phyloP scores from a whole-genome alignment of 1,140 invertebrate genomes.

The Rhagoletis zephyria region DNA sequence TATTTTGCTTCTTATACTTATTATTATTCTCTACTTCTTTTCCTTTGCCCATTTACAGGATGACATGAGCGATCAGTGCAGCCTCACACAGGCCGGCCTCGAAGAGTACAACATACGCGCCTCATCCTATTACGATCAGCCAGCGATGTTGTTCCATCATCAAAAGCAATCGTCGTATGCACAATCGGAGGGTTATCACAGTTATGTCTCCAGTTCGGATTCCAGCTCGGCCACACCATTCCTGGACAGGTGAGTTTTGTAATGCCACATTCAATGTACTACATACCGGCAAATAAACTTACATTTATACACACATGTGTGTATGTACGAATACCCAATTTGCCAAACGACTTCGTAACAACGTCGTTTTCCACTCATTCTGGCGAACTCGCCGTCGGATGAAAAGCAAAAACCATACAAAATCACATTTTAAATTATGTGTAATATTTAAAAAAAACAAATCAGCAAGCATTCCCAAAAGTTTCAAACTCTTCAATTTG shows the following conservation, averaged over 20 bases:
- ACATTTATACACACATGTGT: neutral
- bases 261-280: neutral
- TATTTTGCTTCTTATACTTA: neutral
- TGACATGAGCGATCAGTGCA: constrained; percentile 67
- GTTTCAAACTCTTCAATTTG: too few species aligned
- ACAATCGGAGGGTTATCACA: constrained; percentile 87
- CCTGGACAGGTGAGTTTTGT: constrained; percentile 78
- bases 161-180: constrained; percentile 85
- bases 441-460: too few species aligned
- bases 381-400: too few species aligned
- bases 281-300: neutral
- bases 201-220: constrained; percentile 85
- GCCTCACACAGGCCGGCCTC: constrained; percentile 78
- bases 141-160: constrained; percentile 77
- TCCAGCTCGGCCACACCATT: constrained; percentile 85
- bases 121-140: constrained; percentile 76
- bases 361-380: too few species aligned
- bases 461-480: too few species aligned
- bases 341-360: too few species aligned
- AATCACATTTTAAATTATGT: too few species aligned
- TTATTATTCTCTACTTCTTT: constrained; percentile 53
- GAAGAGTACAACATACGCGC: constrained; percentile 80
- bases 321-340: neutral
- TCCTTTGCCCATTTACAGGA: constrained; percentile 56
- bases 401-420: too few species aligned